Percentiles rank a stretch among this genome's conserved stretches.
phyloP scores from a whole-genome alignment of 2,797 vertebrate species.

The Apogon talboti region DNA sequence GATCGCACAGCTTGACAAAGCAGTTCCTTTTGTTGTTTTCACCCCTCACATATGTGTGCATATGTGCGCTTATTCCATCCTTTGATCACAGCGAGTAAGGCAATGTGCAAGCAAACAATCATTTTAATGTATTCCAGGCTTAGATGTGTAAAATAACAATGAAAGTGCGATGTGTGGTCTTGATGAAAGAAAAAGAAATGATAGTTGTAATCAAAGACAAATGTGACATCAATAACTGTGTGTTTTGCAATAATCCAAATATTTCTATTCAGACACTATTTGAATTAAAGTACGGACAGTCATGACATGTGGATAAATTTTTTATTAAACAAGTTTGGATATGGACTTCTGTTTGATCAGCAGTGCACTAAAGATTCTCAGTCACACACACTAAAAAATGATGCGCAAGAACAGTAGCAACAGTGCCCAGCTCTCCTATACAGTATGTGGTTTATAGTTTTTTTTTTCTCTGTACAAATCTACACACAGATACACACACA shows the following conservation, averaged over 20 bases:
- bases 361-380: neutral
- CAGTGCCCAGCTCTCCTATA: conserved; percentile 25
- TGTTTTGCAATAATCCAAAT: conserved; percentile 19
- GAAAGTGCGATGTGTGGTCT: conserved; percentile 29
- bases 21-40: conserved; percentile 50
- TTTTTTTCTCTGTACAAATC: conserved; percentile 40
- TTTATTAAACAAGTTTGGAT: neutral
- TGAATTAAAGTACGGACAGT: conserved; percentile 19
- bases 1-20: conserved; percentile 57
- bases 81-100: conserved; percentile 61
- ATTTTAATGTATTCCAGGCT: conserved; percentile 26
- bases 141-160: conserved; percentile 52
- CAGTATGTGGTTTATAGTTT: conserved; percentile 70
- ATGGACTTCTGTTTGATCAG: conserved; percentile 16
- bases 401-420: conserved; percentile 22
- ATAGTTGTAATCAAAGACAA: conserved; percentile 21
- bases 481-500: conserved; percentile 30
- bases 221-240: conserved; percentile 28
- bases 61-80: conserved; percentile 24
- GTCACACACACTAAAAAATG: conserved; percentile 16
- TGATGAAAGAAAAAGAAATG: conserved; percentile 38
- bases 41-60: conserved; percentile 41
- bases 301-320: neutral
- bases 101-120: conserved; percentile 51
- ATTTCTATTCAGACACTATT: conserved; percentile 5